phyloP scores from a whole-genome alignment of 2,113 vertebrate species.

The Cariama cristata region DNA sequence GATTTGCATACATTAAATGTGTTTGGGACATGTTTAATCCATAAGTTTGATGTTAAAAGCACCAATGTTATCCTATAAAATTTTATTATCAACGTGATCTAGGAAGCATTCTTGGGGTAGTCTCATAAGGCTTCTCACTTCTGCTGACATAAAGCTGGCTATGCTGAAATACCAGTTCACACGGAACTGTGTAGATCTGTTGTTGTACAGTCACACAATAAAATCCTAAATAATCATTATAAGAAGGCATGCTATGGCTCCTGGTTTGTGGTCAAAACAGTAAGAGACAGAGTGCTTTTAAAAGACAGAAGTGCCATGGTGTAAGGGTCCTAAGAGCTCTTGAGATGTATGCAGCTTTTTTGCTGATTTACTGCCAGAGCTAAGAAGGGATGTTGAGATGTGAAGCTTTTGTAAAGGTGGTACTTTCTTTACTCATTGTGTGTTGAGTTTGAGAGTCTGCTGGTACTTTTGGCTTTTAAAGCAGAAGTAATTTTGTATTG shows the following conservation, averaged over 20 bases:
- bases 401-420: fast-evolving
- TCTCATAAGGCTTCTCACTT: neutral
- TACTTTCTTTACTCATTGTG: neutral
- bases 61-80: neutral
- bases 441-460: neutral
- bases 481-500: neutral
- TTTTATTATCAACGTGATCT: neutral
- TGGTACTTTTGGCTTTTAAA: neutral
- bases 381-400: neutral
- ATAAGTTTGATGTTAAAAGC: slow-evolving; percentile 23
- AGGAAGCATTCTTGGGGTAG: neutral
- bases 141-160: neutral
- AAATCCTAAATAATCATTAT: neutral
- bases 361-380: neutral
- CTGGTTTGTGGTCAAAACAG: neutral
- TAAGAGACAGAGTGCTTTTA: neutral
- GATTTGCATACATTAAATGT: slow-evolving; percentile 3
- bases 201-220: neutral
- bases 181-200: neutral
- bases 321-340: neutral
- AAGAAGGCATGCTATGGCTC: neutral
- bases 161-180: neutral
- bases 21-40: slow-evolving; percentile 33
- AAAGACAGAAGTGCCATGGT: neutral
- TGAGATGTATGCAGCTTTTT: neutral